A percentile compares a stretch with the other conserved stretches of the same genome.
Evolutionary conservation across 1,140 invertebrate genomes (phyloP).

Genomic region (Paraescarpia echinospica): DNA sequence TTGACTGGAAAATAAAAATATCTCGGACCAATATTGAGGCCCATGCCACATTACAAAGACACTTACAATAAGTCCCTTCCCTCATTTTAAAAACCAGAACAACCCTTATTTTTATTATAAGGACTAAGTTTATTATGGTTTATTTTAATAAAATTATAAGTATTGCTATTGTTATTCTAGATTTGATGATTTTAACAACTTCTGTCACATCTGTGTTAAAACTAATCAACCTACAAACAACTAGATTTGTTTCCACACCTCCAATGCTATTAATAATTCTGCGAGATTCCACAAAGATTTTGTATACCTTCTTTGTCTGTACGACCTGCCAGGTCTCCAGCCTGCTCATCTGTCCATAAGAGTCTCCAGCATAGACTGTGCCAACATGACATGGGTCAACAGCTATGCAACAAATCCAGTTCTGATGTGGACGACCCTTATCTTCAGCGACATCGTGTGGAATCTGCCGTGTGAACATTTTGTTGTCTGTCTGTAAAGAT

Average conservation of each 20-base stretch:
- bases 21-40: too few relatives aligned
- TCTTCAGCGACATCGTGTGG: not conserved
- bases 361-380: not conserved
- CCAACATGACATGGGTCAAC: constrained; percentile 23
- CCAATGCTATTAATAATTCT: not conserved
- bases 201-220: not conserved
- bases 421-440: not conserved
- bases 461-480: not conserved
- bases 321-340: not conserved
- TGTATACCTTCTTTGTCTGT: not conserved
- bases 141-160: not conserved
- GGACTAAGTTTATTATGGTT: not conserved
- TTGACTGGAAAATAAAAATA: too few relatives aligned
- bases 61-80: too few relatives aligned
- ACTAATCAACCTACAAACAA: not conserved
- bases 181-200: not conserved
- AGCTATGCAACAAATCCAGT: not conserved
- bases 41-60: too few relatives aligned
- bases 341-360: not conserved
- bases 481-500: not conserved
- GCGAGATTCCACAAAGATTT: not conserved
- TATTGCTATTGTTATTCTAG: not conserved
- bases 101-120: not conserved
- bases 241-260: not conserved
- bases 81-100: too few relatives aligned